Conservation (phyloP, 2,113 vertebrate species). For the Tetrax tetrax region DNA sequence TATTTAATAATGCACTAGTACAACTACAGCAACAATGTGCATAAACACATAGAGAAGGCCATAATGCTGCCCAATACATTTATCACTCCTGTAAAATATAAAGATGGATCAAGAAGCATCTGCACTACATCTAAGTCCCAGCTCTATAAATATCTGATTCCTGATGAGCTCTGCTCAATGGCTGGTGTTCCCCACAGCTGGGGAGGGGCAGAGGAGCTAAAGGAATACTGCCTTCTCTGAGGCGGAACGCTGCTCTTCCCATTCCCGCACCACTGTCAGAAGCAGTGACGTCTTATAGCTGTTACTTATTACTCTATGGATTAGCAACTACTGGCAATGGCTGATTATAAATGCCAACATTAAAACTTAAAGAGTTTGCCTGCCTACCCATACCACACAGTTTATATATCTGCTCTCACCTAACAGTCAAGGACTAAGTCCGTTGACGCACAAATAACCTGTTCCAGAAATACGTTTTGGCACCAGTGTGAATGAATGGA, state of each 20-base stretch:
- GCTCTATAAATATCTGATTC: not conserved
- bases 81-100: not conserved
- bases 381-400: not conserved
- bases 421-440: not conserved
- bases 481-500: slow-evolving; percentile 33
- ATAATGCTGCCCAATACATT: not conserved
- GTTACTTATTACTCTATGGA: not conserved
- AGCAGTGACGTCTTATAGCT: not conserved
- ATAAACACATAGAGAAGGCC: not conserved
- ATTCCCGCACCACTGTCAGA: not conserved
- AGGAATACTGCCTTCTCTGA: not conserved
- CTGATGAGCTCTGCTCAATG: not conserved
- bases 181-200: not conserved
- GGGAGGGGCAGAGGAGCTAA: not conserved
- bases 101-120: not conserved
- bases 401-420: not conserved
- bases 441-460: slow-evolving; percentile 1
- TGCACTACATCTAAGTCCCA: not conserved
- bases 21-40: not conserved
- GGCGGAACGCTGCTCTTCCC: fast-evolving
- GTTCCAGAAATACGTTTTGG: slow-evolving; percentile 7
- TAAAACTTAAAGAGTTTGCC: not conserved
- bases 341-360: not conserved
- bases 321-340: not conserved
- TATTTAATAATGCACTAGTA: not conserved